Conservation (phyloP, 1,140 invertebrate species). For the Procambarus virginalis region DNA sequence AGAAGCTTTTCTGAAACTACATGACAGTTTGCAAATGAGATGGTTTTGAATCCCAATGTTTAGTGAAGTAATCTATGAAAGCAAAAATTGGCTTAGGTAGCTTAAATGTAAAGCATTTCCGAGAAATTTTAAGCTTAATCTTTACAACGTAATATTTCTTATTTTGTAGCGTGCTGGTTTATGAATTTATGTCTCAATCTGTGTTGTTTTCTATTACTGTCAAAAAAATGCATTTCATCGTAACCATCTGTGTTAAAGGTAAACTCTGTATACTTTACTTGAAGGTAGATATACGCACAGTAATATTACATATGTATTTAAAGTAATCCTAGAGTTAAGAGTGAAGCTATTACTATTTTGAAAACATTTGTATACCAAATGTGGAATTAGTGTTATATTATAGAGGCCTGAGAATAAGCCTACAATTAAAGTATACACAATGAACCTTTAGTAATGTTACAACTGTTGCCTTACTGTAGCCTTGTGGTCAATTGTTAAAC, state of each 20-base stretch:
- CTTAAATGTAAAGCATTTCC: too few species aligned
- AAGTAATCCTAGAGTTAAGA: not conserved
- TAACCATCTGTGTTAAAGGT: not conserved
- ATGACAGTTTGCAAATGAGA: too few species aligned
- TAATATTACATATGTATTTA: not conserved
- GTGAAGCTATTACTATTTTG: not conserved
- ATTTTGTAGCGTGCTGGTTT: too few species aligned
- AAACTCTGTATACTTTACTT: not conserved
- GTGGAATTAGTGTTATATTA: not conserved
- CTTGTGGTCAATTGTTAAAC: conserved; percentile 18
- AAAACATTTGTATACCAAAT: not conserved
- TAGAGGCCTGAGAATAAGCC: not conserved
- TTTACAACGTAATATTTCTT: too few species aligned
- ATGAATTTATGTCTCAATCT: too few species aligned
- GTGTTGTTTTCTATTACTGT: not conserved
- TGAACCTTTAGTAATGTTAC: conserved; percentile 3
- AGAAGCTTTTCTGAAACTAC: too few species aligned
- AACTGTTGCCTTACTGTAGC: conserved; percentile 41
- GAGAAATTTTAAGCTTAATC: too few species aligned
- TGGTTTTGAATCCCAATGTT: too few species aligned
- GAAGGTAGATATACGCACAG: not conserved
- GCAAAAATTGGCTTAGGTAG: too few species aligned
- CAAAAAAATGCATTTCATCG: not conserved
- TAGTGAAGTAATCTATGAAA: too few species aligned
- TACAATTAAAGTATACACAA: not conserved